Base-by-base conservation (phyloP, 1,140 invertebrate species). In the Musca domestica region DNA sequence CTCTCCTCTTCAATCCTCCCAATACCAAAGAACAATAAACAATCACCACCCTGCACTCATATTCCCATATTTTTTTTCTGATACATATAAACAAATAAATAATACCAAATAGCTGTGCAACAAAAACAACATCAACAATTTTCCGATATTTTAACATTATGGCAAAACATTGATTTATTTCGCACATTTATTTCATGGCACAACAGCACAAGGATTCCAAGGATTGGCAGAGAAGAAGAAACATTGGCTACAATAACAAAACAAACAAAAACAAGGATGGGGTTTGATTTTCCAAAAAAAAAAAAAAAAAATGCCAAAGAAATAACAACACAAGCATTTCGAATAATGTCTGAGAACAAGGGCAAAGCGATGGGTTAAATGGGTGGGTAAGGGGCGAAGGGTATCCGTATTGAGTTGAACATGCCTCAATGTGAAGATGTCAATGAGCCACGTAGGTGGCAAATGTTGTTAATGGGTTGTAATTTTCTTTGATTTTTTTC, bases 391-490 rank as follows among this genome's bases (percentile, higher is more conserved):
- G 27, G 3, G 20, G 27, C 9, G 51, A 12, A 56, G 48, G 20
- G 48, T 51, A 22, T 20, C 5, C 0, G n/a, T 4, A 51, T 51
- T 9, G 48, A 51, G 6, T 6, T 51, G 6, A 9, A 41, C 34
- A 41, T 41, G 5, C 2, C 10, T 5, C 6, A 19, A 51, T 51
- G 48, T 51, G 48, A 20, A 51, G 27, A 34, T 54, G 52, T 54
- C 56, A 19, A 34, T 30, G 27, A 66, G 34, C 54, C 68, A 64
- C 58, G 56, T 66, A 69, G 68, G 68, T 69, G 68, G 66, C 68
- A 69, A 69, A 66, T 69, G 68, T 69, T 65, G 68, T 66, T 69
- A 69, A 69, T 69, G 68, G 66, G 68, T 61, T 69, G 68, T 69
- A 69, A 69, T 69, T 69, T 69, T 61, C 56, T 61, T 30, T 34